Evolutionary conservation across 2,888 invertebrate species (phyloP), one percentile per base, ranked within the genome.

Genomic region (Digitonthophagus gazella): DNA sequence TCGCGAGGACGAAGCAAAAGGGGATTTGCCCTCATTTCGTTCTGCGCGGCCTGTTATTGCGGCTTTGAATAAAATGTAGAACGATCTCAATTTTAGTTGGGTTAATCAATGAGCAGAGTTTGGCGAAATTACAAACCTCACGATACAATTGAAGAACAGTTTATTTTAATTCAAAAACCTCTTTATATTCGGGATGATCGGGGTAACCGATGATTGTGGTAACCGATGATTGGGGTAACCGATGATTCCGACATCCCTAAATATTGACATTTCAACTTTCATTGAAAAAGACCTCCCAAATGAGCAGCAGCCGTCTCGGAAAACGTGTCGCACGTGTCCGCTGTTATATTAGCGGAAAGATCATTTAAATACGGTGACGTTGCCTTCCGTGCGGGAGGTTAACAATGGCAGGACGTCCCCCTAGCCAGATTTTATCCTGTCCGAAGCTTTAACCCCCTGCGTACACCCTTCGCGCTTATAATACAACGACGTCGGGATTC

Each of bases 291-390:
- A 11, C 28, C 11, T 1, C 6, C 28, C 1, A 44, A 44, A 44
- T 44, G 28, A 44, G 28, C 28, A 44, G 11, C 28, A 44, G 8
- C 28, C 28, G 28, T 6, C 28, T n/a, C n/a, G n/a, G 28, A 44
- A 44, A 44, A 44, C 28, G 28, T 44, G 28, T 44, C 28, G 28
- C 65, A 65, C 65, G 65, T 65, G 65, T 65, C 55, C 15, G 54
- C 44, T 65, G 65, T 65, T 65, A 65, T 65, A 65, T 65, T 65
- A 65, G 55, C 65, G 15, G 65, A 28, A 55, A 65, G 65, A 44
- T 18, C 28, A 54, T 65, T 65, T 65, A 65, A 44, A 65, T 65
- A 55, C 15, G 55, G 19, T 61, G 61, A 61, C 65, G 65, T 55
- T 15, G 54, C 44, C 55, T 18, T 16, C 65, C 55, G 44, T 55